These are phyloP conservation scores for Hetaerina titia DNA, from an alignment of 2,888 invertebrate species.

Conservation along the genomic window DNA sequence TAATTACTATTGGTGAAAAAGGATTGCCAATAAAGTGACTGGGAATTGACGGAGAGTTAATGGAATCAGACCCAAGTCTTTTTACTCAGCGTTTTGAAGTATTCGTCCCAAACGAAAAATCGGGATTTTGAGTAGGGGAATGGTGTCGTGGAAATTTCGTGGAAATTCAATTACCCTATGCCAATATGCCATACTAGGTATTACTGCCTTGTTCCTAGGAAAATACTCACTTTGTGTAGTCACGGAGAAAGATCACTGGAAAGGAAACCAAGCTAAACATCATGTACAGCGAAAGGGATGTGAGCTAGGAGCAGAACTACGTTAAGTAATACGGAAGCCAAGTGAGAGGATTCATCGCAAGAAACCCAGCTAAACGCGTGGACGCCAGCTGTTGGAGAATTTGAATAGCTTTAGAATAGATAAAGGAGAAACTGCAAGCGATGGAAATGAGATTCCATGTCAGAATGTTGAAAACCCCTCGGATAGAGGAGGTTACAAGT, in stretches of 20 bases:
- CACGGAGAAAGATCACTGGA: neutral
- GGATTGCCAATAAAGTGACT: too few species aligned
- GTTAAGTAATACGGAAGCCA: neutral
- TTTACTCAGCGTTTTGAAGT: too few species aligned
- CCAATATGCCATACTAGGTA: too few species aligned
- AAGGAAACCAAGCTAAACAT: neutral
- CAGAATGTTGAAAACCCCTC: neutral
- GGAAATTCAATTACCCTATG: too few species aligned
- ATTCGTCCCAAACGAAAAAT: too few species aligned
- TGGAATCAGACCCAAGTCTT: too few species aligned
- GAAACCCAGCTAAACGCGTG: too few species aligned
- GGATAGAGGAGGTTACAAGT: neutral
- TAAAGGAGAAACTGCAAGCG: neutral
- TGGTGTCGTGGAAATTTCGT: too few species aligned
- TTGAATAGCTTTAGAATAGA: neutral
- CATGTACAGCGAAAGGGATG: neutral
- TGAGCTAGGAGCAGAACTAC: neutral
- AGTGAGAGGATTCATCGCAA: neutral
- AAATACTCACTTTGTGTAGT: neutral
- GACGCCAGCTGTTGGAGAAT: neutral
- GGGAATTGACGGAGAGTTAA: too few species aligned
- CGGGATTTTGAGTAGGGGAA: too few species aligned
- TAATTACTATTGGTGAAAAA: too few species aligned
- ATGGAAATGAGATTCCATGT: neutral
- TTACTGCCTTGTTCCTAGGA: neutral